phyloP scores from a whole-genome alignment of 2,797 vertebrate genomes.

The Heterohyrax brucei region DNA sequence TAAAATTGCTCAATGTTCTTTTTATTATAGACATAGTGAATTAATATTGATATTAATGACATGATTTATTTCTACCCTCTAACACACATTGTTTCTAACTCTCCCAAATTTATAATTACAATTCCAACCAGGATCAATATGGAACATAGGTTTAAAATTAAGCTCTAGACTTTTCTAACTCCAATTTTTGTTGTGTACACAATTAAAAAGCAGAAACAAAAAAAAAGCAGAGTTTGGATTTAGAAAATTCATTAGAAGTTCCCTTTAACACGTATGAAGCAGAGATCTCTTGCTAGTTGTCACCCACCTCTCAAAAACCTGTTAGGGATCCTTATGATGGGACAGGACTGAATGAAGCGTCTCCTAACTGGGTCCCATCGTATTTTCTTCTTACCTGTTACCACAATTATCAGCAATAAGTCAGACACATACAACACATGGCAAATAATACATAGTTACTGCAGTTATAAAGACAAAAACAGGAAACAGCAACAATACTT shows the following conservation, averaged over 20 bases:
- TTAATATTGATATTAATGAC: slow-evolving; percentile 33
- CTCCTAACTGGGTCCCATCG: slow-evolving; percentile 93
- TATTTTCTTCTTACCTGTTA: slow-evolving; percentile 94
- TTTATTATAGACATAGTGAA: slow-evolving; percentile 38
- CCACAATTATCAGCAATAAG: slow-evolving; percentile 92
- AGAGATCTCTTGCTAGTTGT: slow-evolving; percentile 82
- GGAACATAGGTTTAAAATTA: slow-evolving; percentile 76
- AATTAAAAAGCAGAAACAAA: slow-evolving; percentile 22
- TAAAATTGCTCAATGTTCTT: slow-evolving; percentile 65
- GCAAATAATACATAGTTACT: slow-evolving; percentile 88
- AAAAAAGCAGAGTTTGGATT: slow-evolving; percentile 72
- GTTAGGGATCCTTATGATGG: slow-evolving; percentile 93
- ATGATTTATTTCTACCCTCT: slow-evolving; percentile 67
- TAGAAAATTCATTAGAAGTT: slow-evolving; percentile 81
- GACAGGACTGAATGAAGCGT: slow-evolving; percentile 93
- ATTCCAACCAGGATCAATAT: slow-evolving; percentile 66
- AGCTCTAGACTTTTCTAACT: slow-evolving; percentile 65
- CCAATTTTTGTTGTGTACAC: slow-evolving; percentile 73
- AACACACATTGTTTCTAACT: slow-evolving; percentile 68
- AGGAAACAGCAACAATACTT: slow-evolving; percentile 86
- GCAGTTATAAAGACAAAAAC: slow-evolving; percentile 88
- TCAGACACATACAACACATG: slow-evolving; percentile 88
- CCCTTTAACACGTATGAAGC: slow-evolving; percentile 82
- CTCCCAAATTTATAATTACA: slow-evolving; percentile 60
- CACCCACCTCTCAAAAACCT: slow-evolving; percentile 94